Base-by-base conservation (phyloP, 2,888 invertebrate species). In the Epistrophe grossulariae region DNA sequence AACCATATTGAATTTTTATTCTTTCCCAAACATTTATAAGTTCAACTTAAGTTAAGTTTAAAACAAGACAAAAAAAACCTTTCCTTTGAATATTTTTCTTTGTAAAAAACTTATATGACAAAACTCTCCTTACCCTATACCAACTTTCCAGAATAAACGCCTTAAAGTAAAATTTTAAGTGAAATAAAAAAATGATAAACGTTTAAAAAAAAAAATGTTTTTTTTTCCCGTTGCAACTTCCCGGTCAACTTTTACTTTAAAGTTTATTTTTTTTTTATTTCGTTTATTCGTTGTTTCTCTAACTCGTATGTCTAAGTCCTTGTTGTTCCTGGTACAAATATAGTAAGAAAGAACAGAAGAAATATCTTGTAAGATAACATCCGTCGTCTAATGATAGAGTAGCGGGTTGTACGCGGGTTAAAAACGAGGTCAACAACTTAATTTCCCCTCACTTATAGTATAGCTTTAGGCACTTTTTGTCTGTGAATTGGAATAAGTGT, bases 381-480 rank as follows among this genome's bases (percentile, higher is more conserved):
- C 40, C 55, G 70, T 52, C 55, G 70, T 52, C 70, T 28, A 55
- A 70, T 48, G 35, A 17, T 60, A n/a, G 13, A 40, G 50, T 31
- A n/a, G 48, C 59, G 80, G 60, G 74, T 60, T 80, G 9, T 68
- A 31, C 45, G 38, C 45, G 38, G 62, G 70, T 64, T 64, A 45
- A 64, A 83, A 87, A 83, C 59, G 59, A 87, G 79, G 87, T 74
- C 79, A 87, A 87, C 72, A 83, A 87, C 87, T 83, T 87, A 83
- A 87, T 87, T 87, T 83, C 71, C 38, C 83, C 66, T 66, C 70
- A n/a, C n/a, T n/a, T n/a, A n/a, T n/a, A n/a, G 76, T 72, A 13
- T 13, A 72, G 74, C 84, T 70, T 70, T 24, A 66, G 82, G 82
- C 82, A 24, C 24, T 70, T 68, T 50, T 68, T 52, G 52, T 55